These are phyloP conservation scores for Rhabditophanes sp. DNA, from an alignment of 2,888 invertebrate species.

Conservation along the genomic window DNA sequence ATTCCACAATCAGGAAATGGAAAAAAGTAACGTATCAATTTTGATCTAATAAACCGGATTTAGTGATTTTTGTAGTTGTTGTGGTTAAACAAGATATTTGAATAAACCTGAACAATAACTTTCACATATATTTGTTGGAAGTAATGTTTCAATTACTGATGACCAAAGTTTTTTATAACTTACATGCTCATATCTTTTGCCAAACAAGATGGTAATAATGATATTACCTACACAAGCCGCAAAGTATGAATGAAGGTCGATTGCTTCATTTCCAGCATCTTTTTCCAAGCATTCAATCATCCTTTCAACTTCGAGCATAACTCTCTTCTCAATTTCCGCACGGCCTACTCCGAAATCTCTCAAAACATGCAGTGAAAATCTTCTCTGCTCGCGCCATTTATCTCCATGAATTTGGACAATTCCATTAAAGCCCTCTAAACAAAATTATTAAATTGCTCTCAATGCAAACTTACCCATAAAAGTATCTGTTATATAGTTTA, in stretches of 20 bases:
- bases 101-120: no score
- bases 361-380: constrained; percentile 29
- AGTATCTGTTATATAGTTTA: constrained; percentile 37
- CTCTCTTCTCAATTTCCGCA: constrained; percentile 37
- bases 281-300: constrained; percentile 7
- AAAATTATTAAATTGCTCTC: constrained; percentile 2
- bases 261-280: constrained; percentile 2
- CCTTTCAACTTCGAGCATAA: constrained; percentile 18
- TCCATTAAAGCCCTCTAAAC: constrained; percentile 37
- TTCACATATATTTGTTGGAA: no score
- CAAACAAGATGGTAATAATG: constrained; percentile 39
- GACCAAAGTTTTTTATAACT: no score
- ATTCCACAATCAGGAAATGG: no score
- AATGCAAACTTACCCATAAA: constrained; percentile 26
- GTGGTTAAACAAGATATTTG: no score
- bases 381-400: constrained; percentile 41
- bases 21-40: no score
- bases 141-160: no score
- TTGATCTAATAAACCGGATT: no score
- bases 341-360: constrained; percentile 41
- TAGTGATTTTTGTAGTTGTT: no score
- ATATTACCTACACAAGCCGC: constrained; percentile 41
- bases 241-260: constrained; percentile 18
- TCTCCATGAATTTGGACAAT: constrained; percentile 41
- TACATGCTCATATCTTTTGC: constrained; percentile 24